phyloP scores from a whole-genome alignment of 2,113 vertebrate species.

The Balaeniceps rex region DNA sequence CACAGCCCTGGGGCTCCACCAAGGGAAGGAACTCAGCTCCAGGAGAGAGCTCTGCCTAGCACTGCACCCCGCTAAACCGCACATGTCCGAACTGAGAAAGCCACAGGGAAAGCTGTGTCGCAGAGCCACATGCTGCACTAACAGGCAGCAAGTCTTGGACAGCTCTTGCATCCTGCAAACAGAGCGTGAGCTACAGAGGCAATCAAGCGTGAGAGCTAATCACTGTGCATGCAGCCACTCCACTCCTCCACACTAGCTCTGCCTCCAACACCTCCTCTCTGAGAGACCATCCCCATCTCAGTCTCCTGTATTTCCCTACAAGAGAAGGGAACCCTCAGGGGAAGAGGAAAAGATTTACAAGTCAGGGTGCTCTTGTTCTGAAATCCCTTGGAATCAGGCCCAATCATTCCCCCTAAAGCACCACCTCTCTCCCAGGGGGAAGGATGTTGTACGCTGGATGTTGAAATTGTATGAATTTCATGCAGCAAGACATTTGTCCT shows the following conservation, averaged over 20 bases:
- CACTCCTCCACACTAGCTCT: conserved; percentile 26
- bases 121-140: neutral
- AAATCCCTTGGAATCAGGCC: neutral
- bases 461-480: neutral
- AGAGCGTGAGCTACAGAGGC: neutral
- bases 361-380: neutral
- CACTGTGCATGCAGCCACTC: neutral
- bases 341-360: neutral
- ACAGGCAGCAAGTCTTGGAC: neutral
- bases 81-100: neutral
- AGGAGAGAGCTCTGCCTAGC: neutral
- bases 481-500: neutral
- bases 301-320: neutral
- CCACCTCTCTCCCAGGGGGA: neutral
- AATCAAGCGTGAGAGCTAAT: neutral
- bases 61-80: neutral
- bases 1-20: neutral
- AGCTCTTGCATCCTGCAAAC: neutral
- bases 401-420: neutral
- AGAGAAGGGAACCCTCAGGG: neutral
- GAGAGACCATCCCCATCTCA: conserved; percentile 25
- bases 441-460: neutral
- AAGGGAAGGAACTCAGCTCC: neutral
- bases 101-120: neutral
- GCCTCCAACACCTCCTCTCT: neutral